Evolutionary conservation across 1,140 invertebrate genomes (phyloP).

Genomic region (Trissolcus basalis): DNA sequence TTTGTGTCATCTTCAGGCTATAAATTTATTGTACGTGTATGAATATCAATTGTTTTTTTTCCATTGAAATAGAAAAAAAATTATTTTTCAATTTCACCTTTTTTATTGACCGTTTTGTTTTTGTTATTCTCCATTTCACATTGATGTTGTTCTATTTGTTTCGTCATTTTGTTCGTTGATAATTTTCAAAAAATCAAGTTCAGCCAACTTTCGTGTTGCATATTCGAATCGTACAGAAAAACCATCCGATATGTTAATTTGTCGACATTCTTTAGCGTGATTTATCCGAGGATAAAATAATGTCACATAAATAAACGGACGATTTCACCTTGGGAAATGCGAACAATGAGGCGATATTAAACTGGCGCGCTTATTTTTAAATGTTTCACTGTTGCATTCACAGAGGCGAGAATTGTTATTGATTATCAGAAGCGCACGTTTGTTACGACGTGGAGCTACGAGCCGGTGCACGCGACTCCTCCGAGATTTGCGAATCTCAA

Average conservation of each 20-base stretch:
- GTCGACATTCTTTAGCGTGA: constrained; percentile 6
- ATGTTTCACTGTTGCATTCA: constrained; percentile 18
- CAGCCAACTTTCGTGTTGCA: too few species aligned
- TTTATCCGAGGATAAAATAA: constrained; percentile 31
- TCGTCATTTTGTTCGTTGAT: too few species aligned
- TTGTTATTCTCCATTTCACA: too few species aligned
- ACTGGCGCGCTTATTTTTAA: constrained; percentile 16
- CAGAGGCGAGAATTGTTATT: constrained; percentile 25
- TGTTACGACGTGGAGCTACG: neutral
- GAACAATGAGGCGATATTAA: constrained; percentile 34
- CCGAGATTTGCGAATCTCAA: constrained; percentile 14
- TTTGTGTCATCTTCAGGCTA: too few species aligned
- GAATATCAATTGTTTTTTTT: too few species aligned
- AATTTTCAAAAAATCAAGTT: too few species aligned
- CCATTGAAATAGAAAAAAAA: too few species aligned
- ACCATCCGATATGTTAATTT: constrained; percentile 27
- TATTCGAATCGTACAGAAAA: constrained; percentile 10
- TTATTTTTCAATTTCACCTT: too few species aligned
- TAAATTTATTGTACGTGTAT: too few species aligned
- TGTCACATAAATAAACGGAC: constrained; percentile 15
- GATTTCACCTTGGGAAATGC: constrained; percentile 13
- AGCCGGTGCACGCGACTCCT: constrained; percentile 6
- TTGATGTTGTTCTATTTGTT: too few species aligned
- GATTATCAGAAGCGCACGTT: constrained; percentile 23
- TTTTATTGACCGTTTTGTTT: too few species aligned